Evolutionary conservation across 2,113 vertebrate genomes (phyloP).

Genomic region (Serilophus lunatus): DNA sequence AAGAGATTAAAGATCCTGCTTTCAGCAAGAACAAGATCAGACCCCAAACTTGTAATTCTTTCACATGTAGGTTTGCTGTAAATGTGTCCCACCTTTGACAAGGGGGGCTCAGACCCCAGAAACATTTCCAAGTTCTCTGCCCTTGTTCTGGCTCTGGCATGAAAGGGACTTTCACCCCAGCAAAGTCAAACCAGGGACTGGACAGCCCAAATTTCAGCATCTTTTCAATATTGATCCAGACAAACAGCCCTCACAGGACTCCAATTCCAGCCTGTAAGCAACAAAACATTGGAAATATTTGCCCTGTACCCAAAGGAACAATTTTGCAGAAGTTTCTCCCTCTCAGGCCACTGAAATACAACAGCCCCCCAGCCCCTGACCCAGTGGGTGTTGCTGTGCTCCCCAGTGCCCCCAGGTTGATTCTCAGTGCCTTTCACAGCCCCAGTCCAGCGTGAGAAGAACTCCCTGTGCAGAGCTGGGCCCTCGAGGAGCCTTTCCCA

Average conservation of each 20-base stretch:
- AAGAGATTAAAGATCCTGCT: neutral
- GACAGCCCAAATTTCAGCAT: neutral
- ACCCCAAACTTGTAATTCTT: fast-evolving
- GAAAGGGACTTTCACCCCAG: neutral
- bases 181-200: neutral
- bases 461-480: neutral
- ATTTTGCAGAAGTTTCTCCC: neutral
- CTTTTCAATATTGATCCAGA: neutral
- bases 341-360: neutral
- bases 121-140: neutral
- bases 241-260: neutral
- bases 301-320: too few species aligned
- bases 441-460: constrained; percentile 10
- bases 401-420: neutral
- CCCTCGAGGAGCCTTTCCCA: constrained; percentile 2
- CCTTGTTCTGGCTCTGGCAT: neutral
- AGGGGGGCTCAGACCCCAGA: neutral
- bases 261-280: neutral
- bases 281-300: neutral
- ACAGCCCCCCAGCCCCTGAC: too few species aligned
- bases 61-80: neutral
- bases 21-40: neutral
- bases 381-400: neutral
- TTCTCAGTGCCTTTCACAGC: neutral
- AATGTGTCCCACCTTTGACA: neutral